A percentile compares a stretch with the other conserved stretches of the same genome.
Evolutionary conservation across 2,113 vertebrate genomes (phyloP).

Genomic region (Catharus minimus): DNA sequence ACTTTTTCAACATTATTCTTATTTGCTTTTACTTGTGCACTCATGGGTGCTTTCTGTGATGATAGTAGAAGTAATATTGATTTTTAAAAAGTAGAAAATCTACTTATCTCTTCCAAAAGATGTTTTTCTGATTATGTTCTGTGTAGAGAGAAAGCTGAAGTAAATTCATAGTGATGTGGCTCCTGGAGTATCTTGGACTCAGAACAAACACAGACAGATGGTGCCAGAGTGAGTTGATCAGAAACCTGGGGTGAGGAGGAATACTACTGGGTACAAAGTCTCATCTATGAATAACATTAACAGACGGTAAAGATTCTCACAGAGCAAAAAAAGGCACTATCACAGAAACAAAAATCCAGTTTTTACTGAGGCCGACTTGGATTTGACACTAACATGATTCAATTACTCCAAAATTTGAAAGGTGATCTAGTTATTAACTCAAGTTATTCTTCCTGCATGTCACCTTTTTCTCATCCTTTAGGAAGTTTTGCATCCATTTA

Average conservation of each 20-base stretch:
- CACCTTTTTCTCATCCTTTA: background rate
- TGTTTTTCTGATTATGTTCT: background rate
- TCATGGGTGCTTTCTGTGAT: background rate
- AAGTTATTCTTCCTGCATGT: background rate
- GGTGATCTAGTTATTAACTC: background rate
- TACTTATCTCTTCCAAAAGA: background rate
- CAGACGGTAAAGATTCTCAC: conserved; percentile 15
- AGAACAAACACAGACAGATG: conserved; percentile 60
- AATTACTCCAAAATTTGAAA: background rate
- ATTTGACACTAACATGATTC: background rate
- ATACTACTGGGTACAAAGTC: conserved; percentile 49
- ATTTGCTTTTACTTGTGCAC: background rate
- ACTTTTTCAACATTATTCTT: background rate
- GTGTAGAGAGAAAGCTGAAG: background rate
- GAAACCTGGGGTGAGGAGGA: conserved; percentile 52
- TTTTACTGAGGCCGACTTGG: background rate
- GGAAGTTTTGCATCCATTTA: background rate
- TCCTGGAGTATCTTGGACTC: conserved; percentile 51
- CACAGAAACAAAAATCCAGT: background rate
- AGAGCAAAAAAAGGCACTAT: background rate
- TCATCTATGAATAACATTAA: conserved; percentile 54
- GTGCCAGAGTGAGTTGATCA: conserved; percentile 35
- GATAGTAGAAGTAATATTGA: background rate
- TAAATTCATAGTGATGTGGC: conserved; percentile 36
- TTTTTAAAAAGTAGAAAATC: background rate